Conservation (phyloP, 2,113 vertebrate genomes). For the Penelope pileata region DNA sequence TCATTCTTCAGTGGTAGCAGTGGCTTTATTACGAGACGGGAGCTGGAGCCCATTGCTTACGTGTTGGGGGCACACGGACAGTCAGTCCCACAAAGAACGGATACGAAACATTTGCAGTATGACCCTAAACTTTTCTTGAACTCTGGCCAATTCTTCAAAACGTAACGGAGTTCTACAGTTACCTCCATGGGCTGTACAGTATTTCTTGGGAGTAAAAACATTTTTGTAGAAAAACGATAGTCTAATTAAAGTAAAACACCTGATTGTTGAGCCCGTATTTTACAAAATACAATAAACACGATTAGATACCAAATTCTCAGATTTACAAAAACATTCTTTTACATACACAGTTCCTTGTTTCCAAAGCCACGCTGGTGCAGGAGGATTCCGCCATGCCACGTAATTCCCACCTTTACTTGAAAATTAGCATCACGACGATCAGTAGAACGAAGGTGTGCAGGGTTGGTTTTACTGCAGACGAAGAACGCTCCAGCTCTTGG, state of each 20-base stretch:
- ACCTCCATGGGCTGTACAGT: neutral
- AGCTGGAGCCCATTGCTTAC: neutral
- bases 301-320: neutral
- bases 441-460: conserved; percentile 43
- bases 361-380: neutral
- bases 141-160: neutral
- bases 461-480: conserved; percentile 60
- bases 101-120: neutral
- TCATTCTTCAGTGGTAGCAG: neutral
- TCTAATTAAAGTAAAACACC: neutral
- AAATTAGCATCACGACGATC: neutral
- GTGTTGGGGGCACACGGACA: neutral
- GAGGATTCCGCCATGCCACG: neutral
- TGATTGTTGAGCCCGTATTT: neutral
- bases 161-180: neutral
- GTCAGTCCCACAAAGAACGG: neutral
- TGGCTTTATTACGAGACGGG: neutral
- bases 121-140: neutral
- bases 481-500: neutral
- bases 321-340: conserved; percentile 4
- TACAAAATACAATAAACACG: neutral
- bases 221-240: neutral
- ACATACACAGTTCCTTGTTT: neutral
- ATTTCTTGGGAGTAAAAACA: neutral
- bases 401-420: conserved; percentile 49